Conservation (phyloP, 2,797 vertebrate genomes). For the Morelia viridis region DNA sequence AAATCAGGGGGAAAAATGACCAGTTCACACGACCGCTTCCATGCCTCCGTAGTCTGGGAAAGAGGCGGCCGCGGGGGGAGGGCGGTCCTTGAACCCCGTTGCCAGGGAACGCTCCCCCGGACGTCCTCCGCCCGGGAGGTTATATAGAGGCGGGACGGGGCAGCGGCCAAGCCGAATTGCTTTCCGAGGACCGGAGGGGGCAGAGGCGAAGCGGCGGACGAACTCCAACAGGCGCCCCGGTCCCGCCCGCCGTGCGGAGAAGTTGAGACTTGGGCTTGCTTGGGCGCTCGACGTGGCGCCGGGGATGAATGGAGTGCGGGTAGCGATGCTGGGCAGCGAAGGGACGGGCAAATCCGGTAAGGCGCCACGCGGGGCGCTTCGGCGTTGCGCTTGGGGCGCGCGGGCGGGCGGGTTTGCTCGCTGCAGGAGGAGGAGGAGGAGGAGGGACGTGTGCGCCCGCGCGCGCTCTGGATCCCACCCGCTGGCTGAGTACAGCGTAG, state of each 20-base stretch:
- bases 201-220: not conserved
- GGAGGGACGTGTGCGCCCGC: not conserved
- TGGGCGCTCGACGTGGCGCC: too few species aligned
- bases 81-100: constrained; percentile 31
- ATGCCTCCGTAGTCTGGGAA: not conserved
- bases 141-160: constrained; percentile 6
- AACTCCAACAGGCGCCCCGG: too few species aligned
- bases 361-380: not conserved
- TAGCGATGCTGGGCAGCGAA: constrained; percentile 80
- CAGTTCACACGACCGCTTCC: not conserved
- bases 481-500: not conserved
- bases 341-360: constrained; percentile 86
- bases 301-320: constrained; percentile 79
- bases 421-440: not conserved
- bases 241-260: not conserved
- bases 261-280: not conserved
- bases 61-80: too few species aligned
- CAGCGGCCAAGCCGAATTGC: accelerated
- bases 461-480: not conserved
- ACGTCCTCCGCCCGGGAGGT: not conserved
- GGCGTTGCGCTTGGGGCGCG: not conserved
- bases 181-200: not conserved
- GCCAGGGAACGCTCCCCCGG: not conserved
- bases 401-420: not conserved
- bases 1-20: not conserved